phyloP scores from a whole-genome alignment of 2,888 invertebrate species.

The Plusia festucae region DNA sequence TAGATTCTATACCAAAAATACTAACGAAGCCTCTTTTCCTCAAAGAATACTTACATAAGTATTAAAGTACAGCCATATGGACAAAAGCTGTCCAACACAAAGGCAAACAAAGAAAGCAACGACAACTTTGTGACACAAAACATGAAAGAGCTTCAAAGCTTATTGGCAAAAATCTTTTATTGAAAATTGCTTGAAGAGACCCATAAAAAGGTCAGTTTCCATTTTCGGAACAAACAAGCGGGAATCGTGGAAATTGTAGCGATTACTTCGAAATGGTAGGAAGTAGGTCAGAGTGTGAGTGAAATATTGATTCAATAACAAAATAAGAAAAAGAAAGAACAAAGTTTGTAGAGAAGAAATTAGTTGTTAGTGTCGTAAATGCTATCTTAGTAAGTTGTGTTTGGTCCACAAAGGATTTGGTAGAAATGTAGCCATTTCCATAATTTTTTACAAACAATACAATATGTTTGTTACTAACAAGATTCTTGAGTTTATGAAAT shows the following conservation, averaged over 20 bases:
- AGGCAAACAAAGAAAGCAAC: slow-evolving; percentile 24
- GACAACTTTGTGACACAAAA: slow-evolving; percentile 17
- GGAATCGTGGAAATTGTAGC: slow-evolving; percentile 33
- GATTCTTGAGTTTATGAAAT: too few species aligned
- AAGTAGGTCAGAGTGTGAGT: slow-evolving; percentile 50
- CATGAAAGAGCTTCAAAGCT: slow-evolving; percentile 38
- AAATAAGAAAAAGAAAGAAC: slow-evolving; percentile 10
- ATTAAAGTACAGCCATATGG: slow-evolving; percentile 12
- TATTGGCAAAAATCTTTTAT: slow-evolving; percentile 43
- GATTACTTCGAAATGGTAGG: slow-evolving; percentile 38
- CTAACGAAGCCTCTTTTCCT: too few species aligned
- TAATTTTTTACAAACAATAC: too few species aligned
- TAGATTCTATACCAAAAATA: too few species aligned
- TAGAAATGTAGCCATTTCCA: not conserved
- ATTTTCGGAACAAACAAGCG: slow-evolving; percentile 41
- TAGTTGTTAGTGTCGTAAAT: slow-evolving; percentile 11
- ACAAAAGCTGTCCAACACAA: slow-evolving; percentile 18
- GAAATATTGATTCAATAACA: slow-evolving; percentile 46
- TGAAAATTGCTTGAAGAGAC: slow-evolving; percentile 39
- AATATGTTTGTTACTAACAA: too few species aligned
- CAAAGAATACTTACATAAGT: slow-evolving; percentile 3
- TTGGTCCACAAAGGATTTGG: not conserved
- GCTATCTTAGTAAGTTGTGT: not conserved
- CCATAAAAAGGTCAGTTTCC: slow-evolving; percentile 39
- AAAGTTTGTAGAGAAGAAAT: slow-evolving; percentile 15